Evolutionary conservation across 2,888 invertebrate genomes (phyloP).

Genomic region (Fissipunctia ypsillon): DNA sequence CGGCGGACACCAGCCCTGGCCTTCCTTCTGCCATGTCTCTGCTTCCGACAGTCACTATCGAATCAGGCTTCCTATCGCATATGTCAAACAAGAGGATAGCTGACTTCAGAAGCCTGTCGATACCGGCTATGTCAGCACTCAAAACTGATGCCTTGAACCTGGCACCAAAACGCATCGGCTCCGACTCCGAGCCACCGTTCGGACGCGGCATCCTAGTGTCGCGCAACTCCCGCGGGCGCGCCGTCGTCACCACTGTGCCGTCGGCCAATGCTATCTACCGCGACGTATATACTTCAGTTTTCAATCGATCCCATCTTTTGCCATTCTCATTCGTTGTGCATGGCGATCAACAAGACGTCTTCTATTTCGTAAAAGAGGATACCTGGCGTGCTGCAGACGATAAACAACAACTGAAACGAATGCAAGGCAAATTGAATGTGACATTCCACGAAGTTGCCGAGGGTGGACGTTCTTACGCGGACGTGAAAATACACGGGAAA

Average conservation of each 20-base stretch:
- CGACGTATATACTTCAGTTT: constrained; percentile 97
- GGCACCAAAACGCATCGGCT: constrained; percentile 94
- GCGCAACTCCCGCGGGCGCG: constrained; percentile 94
- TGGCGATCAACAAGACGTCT: constrained; percentile 97
- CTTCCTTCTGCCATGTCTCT: constrained; percentile 92
- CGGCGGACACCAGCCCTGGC: constrained; percentile 88
- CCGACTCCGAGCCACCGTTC: constrained; percentile 96
- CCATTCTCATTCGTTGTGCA: constrained; percentile 97
- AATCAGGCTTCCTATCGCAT: constrained; percentile 96
- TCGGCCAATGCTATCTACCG: constrained; percentile 97
- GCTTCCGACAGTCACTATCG: constrained; percentile 93
- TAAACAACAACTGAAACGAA: constrained; percentile 96
- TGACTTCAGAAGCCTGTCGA: constrained; percentile 93
- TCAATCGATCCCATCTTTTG: constrained; percentile 96
- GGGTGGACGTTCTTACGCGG: constrained; percentile 94
- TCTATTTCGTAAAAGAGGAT: constrained; percentile 98
- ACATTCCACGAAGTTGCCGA: constrained; percentile 97
- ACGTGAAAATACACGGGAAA: constrained; percentile 97
- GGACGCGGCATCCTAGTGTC: constrained; percentile 97
- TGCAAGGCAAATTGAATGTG: constrained; percentile 97
- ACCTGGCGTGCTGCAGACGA: constrained; percentile 97
- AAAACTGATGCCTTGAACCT: constrained; percentile 95
- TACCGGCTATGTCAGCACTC: constrained; percentile 94
- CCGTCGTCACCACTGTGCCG: constrained; percentile 96
- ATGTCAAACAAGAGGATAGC: constrained; percentile 94